A percentile compares a stretch with the other conserved stretches of the same genome.
Conservation (phyloP, 2,113 vertebrate species). For the Sylvilagus bachmani region DNA sequence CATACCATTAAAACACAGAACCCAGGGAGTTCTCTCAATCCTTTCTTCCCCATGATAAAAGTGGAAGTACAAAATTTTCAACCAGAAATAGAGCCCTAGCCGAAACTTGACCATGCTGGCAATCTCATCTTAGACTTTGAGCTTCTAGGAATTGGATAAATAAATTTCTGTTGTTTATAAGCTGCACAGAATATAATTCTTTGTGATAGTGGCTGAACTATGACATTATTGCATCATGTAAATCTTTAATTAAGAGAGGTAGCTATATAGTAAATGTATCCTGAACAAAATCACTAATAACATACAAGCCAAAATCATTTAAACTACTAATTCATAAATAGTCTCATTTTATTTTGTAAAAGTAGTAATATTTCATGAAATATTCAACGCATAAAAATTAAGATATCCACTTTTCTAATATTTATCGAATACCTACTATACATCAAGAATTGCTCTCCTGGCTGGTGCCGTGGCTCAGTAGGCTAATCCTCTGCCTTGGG, state of each 20-base stretch:
- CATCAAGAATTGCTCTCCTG: too few relatives aligned
- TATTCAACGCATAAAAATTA: constrained; percentile 31
- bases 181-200: not conserved
- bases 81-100: not conserved
- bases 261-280: not conserved
- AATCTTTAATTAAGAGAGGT: not conserved
- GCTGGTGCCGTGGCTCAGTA: too few relatives aligned
- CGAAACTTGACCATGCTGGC: not conserved
- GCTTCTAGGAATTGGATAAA: not conserved
- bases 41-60: not conserved
- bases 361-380: constrained; percentile 13
- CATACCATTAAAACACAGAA: not conserved
- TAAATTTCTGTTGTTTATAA: not conserved
- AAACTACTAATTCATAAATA: not conserved
- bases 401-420: constrained; percentile 10
- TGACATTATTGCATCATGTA: not conserved
- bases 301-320: not conserved
- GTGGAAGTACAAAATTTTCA: not conserved
- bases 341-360: constrained; percentile 11
- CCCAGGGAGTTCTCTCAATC: not conserved
- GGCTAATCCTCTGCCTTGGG: too few relatives aligned
- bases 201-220: not conserved
- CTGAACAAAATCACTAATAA: not conserved
- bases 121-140: not conserved
- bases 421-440: not conserved